Evolutionary conservation across 2,797 vertebrate species (phyloP).

Genomic region (Channallabes apus): DNA sequence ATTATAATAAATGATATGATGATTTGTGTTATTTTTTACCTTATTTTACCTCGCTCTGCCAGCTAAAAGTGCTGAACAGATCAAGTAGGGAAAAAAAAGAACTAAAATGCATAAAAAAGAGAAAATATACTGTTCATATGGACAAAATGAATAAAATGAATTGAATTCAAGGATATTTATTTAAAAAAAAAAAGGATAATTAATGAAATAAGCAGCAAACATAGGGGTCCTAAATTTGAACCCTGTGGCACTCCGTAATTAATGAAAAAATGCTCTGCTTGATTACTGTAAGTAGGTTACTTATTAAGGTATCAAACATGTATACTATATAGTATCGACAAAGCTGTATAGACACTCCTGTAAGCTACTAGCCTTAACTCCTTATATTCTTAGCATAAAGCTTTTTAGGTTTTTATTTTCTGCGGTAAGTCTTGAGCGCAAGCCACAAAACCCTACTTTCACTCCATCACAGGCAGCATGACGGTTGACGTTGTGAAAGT

Average conservation of each 20-base stretch:
- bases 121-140: not conserved
- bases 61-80: not conserved
- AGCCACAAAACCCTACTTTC: conserved; percentile 11
- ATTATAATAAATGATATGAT: not conserved
- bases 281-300: not conserved
- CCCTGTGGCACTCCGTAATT: not conserved
- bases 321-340: not conserved
- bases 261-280: not conserved
- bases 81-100: not conserved
- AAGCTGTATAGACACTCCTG: no score
- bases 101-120: not conserved
- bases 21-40: not conserved
- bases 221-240: not conserved
- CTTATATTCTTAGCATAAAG: no score
- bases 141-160: no score
- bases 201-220: not conserved
- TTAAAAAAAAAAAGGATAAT: not conserved
- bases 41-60: not conserved
- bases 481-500: conserved; percentile 13
- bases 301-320: not conserved
- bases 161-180: not conserved
- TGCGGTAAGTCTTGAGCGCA: not conserved
- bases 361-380: not conserved
- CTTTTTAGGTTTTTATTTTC: not conserved
- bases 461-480: conserved; percentile 1